A percentile compares a stretch with the other conserved stretches of the same genome.
phyloP scores from a whole-genome alignment of 2,797 vertebrate species.

The Karalla daura region DNA sequence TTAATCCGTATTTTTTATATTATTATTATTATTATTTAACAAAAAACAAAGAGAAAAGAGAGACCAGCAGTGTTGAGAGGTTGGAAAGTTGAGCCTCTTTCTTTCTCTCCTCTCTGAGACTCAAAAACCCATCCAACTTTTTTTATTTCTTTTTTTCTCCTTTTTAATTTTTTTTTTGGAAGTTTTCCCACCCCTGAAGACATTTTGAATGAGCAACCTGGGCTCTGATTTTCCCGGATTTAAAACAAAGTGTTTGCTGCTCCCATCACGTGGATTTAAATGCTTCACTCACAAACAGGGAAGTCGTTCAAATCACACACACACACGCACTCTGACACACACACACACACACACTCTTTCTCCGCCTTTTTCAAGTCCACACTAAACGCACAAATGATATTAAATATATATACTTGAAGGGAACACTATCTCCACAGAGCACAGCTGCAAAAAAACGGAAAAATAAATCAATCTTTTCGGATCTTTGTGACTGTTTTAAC shows the following conservation, averaged over 20 bases:
- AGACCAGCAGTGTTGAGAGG: constrained; percentile 78
- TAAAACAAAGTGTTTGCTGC: constrained; percentile 31
- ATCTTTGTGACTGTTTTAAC: constrained; percentile 72
- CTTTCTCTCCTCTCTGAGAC: constrained; percentile 62
- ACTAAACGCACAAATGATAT: constrained; percentile 64
- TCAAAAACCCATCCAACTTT: constrained; percentile 53
- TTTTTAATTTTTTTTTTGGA: constrained; percentile 57
- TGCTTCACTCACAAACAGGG: constrained; percentile 66
- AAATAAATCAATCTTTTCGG: constrained; percentile 37
- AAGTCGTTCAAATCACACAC: constrained; percentile 37
- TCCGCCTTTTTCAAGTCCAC: constrained; percentile 17
- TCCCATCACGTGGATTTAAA: constrained; percentile 69
- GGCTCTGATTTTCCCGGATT: constrained; percentile 66
- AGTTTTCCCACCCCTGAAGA: constrained; percentile 47
- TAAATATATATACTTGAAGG: constrained; percentile 72
- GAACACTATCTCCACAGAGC: constrained; percentile 63
- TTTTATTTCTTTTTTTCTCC: constrained; percentile 52
- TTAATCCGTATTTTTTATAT: constrained; percentile 84
- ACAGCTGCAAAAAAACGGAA: constrained; percentile 45
- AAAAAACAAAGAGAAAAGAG: too few species aligned
- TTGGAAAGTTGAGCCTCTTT: constrained; percentile 60
- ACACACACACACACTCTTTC: constrained; percentile 8
- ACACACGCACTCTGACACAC: constrained; percentile 4
- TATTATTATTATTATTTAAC: constrained; percentile 73
- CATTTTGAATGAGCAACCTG: constrained; percentile 50